Conservation (phyloP, 2,888 invertebrate species). For the Thereva nobilitata region DNA sequence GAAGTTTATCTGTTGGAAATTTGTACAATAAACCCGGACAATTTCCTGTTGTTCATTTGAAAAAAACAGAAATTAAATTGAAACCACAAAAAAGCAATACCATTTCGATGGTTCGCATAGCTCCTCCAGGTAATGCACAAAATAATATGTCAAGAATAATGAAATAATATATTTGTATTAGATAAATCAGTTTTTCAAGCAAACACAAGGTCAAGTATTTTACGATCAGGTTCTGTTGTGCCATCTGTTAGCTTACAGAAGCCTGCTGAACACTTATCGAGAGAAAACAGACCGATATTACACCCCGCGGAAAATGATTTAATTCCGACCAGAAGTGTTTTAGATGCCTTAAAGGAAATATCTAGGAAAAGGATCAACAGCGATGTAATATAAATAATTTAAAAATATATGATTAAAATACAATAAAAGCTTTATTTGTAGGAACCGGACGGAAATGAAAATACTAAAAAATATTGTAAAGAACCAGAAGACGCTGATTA, state of each 20-base stretch:
- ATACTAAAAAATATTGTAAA: slow-evolving; percentile 53
- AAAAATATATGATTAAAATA: neutral
- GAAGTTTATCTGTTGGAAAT: slow-evolving; percentile 52
- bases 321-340: slow-evolving; percentile 60
- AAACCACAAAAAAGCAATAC: slow-evolving; percentile 46
- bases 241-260: slow-evolving; percentile 49
- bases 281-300: slow-evolving; percentile 54
- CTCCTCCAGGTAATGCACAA: slow-evolving; percentile 51
- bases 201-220: slow-evolving; percentile 52
- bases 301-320: slow-evolving; percentile 55
- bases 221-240: slow-evolving; percentile 49
- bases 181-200: slow-evolving; percentile 51
- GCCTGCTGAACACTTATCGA: slow-evolving; percentile 50
- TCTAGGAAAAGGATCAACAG: slow-evolving; percentile 63
- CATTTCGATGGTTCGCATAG: slow-evolving; percentile 52
- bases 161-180: slow-evolving; percentile 31
- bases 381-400: slow-evolving; percentile 50
- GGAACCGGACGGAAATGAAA: slow-evolving; percentile 48
- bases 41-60: slow-evolving; percentile 61
- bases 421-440: slow-evolving; percentile 43
- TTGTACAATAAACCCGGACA: slow-evolving; percentile 58
- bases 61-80: slow-evolving; percentile 56
- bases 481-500: slow-evolving; percentile 42
- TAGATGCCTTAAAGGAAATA: slow-evolving; percentile 63
- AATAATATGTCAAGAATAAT: neutral